Evolutionary conservation across 2,113 vertebrate genomes (phyloP), one percentile per base, ranked within the genome.

Genomic region (Cynopterus brachyotis): DNA sequence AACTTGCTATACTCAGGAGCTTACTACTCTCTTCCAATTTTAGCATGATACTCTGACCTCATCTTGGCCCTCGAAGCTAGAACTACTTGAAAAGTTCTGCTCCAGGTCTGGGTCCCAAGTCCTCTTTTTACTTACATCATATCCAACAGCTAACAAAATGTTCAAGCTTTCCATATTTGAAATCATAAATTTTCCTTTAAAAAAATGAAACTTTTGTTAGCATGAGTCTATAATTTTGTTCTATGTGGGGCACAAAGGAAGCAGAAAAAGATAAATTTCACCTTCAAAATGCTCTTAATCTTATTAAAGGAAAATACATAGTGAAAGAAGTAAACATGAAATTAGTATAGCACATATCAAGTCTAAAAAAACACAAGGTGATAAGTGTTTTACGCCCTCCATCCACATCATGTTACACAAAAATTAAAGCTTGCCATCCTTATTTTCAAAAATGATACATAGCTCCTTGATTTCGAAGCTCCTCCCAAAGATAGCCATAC

Each of bases 371-470:
- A 66, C 6, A 81, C 24, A 88, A 55, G 30, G 24, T 47, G 16
- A 16, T 80, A 55, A n/a, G 22, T 82, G 40, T 91, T 57, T 91
- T 88, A 92, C 24, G 35, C 40, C 45, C 13, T 30, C 32, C 11
- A 83, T 20, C 32, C 50, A 94, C 28, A 6, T 95, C 59, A 92
- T 10, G 3, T 45, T 89, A 75, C 35, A 86, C 82, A 89, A 92
- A 70, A 85, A 45, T 13, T 67, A 82, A 95, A 81, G 32, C 7
- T 57, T 80, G 9, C 73, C 94, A 72, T 26, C 40, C 57, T 86
- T 97, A 32, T 60, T 85, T 94, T 96, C 17, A 87, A 92, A 94
- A 79, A 67, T 22, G 10, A 79, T 35, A 78, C 26, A 81, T 1
- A 83, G n/a, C 5, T 60, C 24, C 26, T 89, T 89, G 37, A 35